Base-by-base conservation (phyloP, 2,888 invertebrate species). In the Halictus ligatus region DNA sequence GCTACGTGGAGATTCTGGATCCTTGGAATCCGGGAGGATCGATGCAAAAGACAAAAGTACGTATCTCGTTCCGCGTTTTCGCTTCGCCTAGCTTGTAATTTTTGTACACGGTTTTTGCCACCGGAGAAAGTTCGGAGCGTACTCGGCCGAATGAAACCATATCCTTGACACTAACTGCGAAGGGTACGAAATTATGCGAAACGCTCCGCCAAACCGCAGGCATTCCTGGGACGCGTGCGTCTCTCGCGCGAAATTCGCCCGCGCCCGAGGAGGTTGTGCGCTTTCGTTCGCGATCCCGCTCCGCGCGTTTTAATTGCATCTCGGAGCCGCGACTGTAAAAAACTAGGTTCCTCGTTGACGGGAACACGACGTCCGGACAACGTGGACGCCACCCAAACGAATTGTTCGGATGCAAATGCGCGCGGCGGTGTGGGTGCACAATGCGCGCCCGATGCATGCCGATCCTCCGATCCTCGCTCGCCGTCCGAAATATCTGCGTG, bases 341-440 rank as follows among this genome's bases (percentile, higher is more conserved):
- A 84, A 64, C 29, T 21, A 21, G 75, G 54, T 15, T 18, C 48
- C 40, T 77, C 71, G 46, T 85, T 80, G 76, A 69, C 35, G 76
- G 67, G 81, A 73, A 78, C 75, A 60, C 54, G 75, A 81, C 89
- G 81, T 81, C 83, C 89, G 83, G 83, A 50, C 84, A 54, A 54
- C 83, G 84, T 75, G 78, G 73, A 60, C 50, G 81, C 35, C 64
- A 75, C 80, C 79, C 64, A 25, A 89, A 80, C 80, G 69, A 69
- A 35, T 40, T 84, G 81, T 89, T 89, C 73, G 83, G 75, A 89
- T 89, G 89, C 75, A 89, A 89, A 89, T 89, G 80, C 64, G 77
- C 64, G 50, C 35, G 67, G 21, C 35, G 35, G 35, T 35, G 35
- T 40, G 40, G 60, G 81, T 54, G 80, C 80, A 84, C 82, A 87